Evolutionary conservation across 2,113 vertebrate genomes (phyloP).

Genomic region (Dromaius novaehollandiae): DNA sequence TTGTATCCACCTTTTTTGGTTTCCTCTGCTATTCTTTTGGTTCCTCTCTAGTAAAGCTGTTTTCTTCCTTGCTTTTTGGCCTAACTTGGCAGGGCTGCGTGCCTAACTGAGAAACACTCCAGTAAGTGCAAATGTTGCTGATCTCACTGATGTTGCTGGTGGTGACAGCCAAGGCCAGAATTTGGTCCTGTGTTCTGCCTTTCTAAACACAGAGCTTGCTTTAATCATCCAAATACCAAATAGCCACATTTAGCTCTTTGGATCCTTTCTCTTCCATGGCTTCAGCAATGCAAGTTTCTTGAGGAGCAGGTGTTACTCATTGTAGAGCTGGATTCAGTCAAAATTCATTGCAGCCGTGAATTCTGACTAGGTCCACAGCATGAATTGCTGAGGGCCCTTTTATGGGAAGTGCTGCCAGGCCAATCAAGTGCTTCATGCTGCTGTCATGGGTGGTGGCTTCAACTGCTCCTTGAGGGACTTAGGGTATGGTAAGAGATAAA

Average conservation of each 20-base stretch:
- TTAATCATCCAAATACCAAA: not conserved
- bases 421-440: not conserved
- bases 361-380: not conserved
- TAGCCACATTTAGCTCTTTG: not conserved
- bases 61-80: not conserved
- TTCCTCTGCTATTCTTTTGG: not conserved
- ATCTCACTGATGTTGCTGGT: not conserved
- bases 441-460: not conserved
- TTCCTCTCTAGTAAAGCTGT: not conserved
- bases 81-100: not conserved
- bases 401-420: not conserved
- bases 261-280: not conserved
- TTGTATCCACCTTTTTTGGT: not conserved
- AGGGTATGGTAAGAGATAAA: not conserved
- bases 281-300: not conserved
- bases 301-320: not conserved
- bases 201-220: not conserved
- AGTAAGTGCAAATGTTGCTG: not conserved
- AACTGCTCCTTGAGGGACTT: not conserved
- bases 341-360: not conserved
- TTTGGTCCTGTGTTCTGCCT: not conserved
- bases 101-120: not conserved
- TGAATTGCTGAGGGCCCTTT: not conserved
- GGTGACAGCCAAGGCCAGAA: not conserved
- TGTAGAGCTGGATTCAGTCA: not conserved